These are phyloP conservation scores for Cydia strobilella DNA, from an alignment of 1,140 invertebrate species.

Conservation along the genomic window DNA sequence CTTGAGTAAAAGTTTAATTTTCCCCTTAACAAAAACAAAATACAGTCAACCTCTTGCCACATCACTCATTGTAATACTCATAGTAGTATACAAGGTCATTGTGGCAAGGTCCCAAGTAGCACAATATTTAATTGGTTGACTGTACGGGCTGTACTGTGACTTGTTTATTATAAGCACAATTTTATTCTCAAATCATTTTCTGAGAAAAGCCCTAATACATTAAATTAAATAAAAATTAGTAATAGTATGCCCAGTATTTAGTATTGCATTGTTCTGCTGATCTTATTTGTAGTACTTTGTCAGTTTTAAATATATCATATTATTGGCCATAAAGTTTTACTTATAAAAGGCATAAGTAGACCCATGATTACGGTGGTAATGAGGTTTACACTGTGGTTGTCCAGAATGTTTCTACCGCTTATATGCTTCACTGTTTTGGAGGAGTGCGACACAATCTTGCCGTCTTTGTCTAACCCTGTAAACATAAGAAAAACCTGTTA, in stretches of 20 bases:
- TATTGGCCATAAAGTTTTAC: constrained; percentile 84
- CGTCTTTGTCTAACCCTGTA: constrained; percentile 86
- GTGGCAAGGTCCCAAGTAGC: neutral
- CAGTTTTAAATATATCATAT: constrained; percentile 32
- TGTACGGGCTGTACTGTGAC: neutral
- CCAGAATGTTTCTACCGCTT: constrained; percentile 88
- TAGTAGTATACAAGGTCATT: neutral
- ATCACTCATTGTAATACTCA: neutral
- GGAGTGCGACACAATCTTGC: constrained; percentile 87
- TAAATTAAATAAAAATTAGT: no score
- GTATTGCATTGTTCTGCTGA: no score
- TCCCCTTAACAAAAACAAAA: neutral
- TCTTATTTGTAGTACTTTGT: no score
- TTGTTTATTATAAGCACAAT: no score
- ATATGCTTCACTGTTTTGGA: constrained; percentile 88
- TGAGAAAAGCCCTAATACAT: no score
- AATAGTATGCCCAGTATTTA: no score
- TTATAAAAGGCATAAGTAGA: constrained; percentile 86
- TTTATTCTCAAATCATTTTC: no score
- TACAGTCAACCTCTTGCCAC: neutral
- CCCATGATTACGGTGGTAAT: constrained; percentile 89
- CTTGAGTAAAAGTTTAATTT: neutral
- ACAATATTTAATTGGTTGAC: neutral
- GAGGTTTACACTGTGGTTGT: constrained; percentile 95
- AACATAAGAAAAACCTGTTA: constrained; percentile 44